Base-by-base conservation (phyloP, 2,797 vertebrate species). In the Orientallactaga sibirica region DNA sequence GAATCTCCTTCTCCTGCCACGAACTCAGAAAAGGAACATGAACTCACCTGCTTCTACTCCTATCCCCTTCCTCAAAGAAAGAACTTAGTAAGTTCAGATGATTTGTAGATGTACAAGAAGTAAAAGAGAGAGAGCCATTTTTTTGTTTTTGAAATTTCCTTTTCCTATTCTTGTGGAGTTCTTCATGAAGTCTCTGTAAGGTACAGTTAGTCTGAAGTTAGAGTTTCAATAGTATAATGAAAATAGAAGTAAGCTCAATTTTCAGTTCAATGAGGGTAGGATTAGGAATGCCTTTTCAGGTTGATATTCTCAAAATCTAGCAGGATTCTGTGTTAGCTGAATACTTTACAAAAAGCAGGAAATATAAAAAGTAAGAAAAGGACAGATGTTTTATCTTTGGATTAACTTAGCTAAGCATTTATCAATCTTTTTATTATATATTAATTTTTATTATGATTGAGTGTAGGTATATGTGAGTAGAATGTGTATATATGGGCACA, bases 341-440 rank as follows among this genome's bases (percentile, higher is more conserved):
- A 29, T 89, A 2, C 0, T 73, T 90, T 93, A 79, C 80, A 11
- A 73, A 67, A 91, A 87, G 41, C n/a, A 82, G 16, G 76, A 76
- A 37, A 29, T 55, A 22, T 12, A 19, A 19, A 86, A 85, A 48
- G 1, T 29, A 33, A 11, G 18, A 77, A 86, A 5, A 7, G 90
- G 55, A 16, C 55, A 14, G 55, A 58, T 14, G 14, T 58, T 58
- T 58, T 58, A 58, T 58, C 12, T 58, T 58, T 58, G 14, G 55
- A 58, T 58, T 16, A 58, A 58, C 14, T 58, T 58, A 16, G 12
- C 55, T 58, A 58, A 58, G 12, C 55, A 58, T 58, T 76, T 58
- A 16, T 58, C 55, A 16, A 58, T 58, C 55, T 58, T 58, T 12
- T 58, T 58, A 16, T 58, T 58, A 58, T 58, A 14, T 58, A 16